Conservation (phyloP, 1,140 invertebrate species). For the Sminthurinus signatus region DNA sequence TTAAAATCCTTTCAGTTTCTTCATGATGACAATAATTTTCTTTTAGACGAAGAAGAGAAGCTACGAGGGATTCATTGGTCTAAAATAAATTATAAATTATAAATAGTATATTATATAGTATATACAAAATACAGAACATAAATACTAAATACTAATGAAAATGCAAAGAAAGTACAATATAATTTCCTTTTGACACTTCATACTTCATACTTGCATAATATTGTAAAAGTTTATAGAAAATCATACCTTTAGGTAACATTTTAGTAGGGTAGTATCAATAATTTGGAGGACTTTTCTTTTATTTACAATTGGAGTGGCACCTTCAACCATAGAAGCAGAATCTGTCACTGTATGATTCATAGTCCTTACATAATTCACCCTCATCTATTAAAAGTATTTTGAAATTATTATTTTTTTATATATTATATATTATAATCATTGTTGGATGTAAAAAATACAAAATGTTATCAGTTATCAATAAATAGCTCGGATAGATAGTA, state of each 20-base stretch:
- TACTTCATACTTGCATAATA: too few species aligned
- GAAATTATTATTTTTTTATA: neutral
- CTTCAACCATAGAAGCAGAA: constrained; percentile 47
- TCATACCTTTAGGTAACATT: constrained; percentile 84
- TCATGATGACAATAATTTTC: constrained; percentile 89
- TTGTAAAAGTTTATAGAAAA: constrained; percentile 1
- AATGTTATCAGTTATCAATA: too few species aligned
- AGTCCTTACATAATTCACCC: constrained; percentile 52
- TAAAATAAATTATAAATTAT: constrained; percentile 51
- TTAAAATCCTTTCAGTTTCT: constrained; percentile 84
- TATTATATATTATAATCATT: too few species aligned
- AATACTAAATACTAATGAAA: neutral
- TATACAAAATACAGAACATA: neutral
- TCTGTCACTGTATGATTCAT: constrained; percentile 41
- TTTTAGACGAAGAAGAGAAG: constrained; percentile 73
- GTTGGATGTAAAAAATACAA: too few species aligned
- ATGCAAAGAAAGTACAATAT: neutral
- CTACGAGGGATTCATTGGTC: constrained; percentile 91
- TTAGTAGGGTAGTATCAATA: constrained; percentile 91
- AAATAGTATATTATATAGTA: too few species aligned
- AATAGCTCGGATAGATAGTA: too few species aligned
- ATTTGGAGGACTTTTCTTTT: constrained; percentile 72
- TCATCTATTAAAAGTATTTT: constrained; percentile 37
- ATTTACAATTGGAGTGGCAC: constrained; percentile 48
- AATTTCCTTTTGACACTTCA: neutral